Evolutionary conservation across 2,888 invertebrate species (phyloP).

Genomic region (Protophormia terraenovae): DNA sequence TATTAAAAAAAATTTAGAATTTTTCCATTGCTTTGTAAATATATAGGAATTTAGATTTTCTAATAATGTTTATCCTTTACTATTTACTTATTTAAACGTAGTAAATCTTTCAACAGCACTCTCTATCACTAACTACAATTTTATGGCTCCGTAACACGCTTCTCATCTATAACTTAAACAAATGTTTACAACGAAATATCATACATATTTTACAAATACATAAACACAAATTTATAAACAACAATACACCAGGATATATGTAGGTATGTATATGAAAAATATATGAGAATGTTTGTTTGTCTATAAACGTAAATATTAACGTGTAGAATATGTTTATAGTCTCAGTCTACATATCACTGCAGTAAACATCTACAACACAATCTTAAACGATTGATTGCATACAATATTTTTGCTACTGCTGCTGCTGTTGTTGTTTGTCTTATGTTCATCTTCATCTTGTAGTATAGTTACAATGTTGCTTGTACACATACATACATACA

Average conservation of each 20-base stretch:
- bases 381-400: conserved; percentile 47
- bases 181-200: conserved; percentile 7
- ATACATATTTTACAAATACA: neutral
- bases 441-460: conserved; percentile 1
- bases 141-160: conserved; percentile 5
- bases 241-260: neutral
- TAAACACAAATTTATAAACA: neutral
- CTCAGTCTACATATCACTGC: conserved; percentile 42
- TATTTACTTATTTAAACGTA: conserved; percentile 1
- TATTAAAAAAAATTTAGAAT: neutral
- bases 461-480: conserved; percentile 10
- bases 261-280: neutral
- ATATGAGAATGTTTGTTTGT: too few relatives aligned
- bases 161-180: conserved; percentile 10
- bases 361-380: conserved; percentile 35
- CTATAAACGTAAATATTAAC: neutral
- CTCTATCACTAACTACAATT: neutral
- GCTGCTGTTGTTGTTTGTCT: conserved; percentile 15
- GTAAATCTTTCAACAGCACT: conserved; percentile 16
- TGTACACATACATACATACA: neutral
- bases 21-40: neutral
- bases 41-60: too few relatives aligned
- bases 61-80: neutral
- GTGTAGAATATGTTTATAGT: conserved; percentile 33
- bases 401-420: conserved; percentile 9